Conservation (phyloP, 2,113 vertebrate genomes). For the Dipodomys spectabilis region DNA sequence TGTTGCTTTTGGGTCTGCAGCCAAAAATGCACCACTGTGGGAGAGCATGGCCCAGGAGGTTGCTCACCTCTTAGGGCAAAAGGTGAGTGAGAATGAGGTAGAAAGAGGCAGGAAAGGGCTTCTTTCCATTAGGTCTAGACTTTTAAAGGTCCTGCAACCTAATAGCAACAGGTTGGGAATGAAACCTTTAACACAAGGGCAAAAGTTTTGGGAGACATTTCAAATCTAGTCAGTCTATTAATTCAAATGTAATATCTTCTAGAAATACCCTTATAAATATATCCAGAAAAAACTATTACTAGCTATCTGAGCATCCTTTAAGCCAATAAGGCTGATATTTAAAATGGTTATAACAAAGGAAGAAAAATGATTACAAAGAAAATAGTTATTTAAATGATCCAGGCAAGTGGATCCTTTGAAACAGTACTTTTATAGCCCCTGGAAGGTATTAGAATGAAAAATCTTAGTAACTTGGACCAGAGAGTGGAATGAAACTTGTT, state of each 20-base stretch:
- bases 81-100: not conserved
- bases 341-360: not conserved
- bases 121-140: not conserved
- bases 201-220: not conserved
- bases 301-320: not conserved
- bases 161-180: not conserved
- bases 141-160: not conserved
- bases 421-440: not conserved
- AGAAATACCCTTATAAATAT: not conserved
- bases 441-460: not conserved
- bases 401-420: not conserved
- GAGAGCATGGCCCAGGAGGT: not conserved
- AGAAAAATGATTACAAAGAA: not conserved
- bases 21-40: not conserved
- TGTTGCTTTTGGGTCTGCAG: not conserved
- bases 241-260: not conserved
- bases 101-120: too few species aligned
- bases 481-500: not conserved
- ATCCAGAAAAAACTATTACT: not conserved
- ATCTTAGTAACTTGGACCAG: not conserved
- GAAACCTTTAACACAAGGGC: not conserved
- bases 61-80: not conserved
- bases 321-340: not conserved
- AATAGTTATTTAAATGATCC: constrained; percentile 5
- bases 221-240: not conserved